phyloP scores from a whole-genome alignment of 2,113 vertebrate species.

The Thomomys bottae region DNA sequence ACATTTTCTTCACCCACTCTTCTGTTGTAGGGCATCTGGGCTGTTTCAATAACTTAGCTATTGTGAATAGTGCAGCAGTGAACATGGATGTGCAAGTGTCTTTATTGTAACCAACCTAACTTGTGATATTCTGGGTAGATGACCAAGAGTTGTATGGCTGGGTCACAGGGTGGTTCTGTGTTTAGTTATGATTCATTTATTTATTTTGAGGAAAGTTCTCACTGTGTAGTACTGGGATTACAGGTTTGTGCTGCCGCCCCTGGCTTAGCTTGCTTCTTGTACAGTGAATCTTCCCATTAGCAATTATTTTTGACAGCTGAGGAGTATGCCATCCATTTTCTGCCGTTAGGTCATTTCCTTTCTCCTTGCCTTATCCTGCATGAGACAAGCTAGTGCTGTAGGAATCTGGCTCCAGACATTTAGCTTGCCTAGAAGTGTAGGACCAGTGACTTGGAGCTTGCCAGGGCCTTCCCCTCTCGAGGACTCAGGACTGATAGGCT shows the following conservation, averaged over 20 bases:
- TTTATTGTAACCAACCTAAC: no score
- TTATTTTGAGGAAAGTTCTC: neutral
- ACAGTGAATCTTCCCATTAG: no score
- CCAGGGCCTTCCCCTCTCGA: neutral
- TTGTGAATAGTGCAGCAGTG: no score
- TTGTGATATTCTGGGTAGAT: no score
- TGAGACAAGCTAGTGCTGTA: rapidly evolving
- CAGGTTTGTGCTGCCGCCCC: neutral
- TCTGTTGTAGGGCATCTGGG: no score
- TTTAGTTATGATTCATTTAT: no score
- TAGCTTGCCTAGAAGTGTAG: neutral
- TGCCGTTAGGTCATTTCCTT: neutral
- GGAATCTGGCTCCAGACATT: neutral
- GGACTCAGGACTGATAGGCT: neutral
- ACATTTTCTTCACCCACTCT: no score
- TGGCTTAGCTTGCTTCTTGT: neutral
- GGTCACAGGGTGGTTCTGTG: no score
- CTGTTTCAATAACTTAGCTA: no score
- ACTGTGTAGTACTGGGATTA: neutral
- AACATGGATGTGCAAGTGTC: no score
- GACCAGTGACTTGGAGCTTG: neutral
- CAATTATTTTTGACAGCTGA: neutral
- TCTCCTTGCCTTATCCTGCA: neutral
- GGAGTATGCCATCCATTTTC: rapidly evolving
- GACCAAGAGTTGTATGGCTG: no score